These are phyloP conservation scores for Eufriesea mexicana DNA, from an alignment of 1,140 invertebrate genomes.

Conservation along the genomic window DNA sequence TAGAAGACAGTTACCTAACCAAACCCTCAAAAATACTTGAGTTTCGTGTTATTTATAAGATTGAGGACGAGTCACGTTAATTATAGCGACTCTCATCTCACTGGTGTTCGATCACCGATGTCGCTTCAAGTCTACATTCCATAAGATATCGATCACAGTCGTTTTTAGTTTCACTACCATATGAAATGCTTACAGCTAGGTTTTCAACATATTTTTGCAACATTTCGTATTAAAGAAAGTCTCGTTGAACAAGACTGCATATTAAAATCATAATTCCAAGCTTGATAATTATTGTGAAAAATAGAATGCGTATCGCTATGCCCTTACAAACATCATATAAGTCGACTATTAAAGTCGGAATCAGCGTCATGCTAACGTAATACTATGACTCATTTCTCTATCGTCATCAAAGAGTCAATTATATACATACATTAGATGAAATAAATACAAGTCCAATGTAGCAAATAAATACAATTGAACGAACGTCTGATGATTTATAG, in stretches of 20 bases:
- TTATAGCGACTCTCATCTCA: conserved; percentile 70
- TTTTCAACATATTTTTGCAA: no score
- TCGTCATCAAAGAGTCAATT: not conserved
- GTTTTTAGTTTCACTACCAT: conserved; percentile 12
- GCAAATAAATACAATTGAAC: not conserved
- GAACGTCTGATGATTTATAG: not conserved
- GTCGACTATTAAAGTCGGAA: not conserved
- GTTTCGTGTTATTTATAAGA: conserved; percentile 76
- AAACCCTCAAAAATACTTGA: conserved; percentile 69
- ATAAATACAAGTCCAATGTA: not conserved
- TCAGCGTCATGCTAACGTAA: not conserved
- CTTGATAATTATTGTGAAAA: no score
- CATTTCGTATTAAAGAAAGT: no score
- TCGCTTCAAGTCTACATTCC: conserved; percentile 27
- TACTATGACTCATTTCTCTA: not conserved
- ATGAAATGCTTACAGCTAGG: no score
- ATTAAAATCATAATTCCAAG: no score
- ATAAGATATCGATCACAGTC: conserved; percentile 55
- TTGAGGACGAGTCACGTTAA: conserved; percentile 68
- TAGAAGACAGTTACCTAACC: conserved; percentile 64
- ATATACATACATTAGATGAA: not conserved
- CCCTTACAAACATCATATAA: no score
- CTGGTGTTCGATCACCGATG: conserved; percentile 59
- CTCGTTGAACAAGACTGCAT: not conserved
- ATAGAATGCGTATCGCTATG: no score